Percentiles rank a stretch among this genome's conserved stretches.
Conservation (phyloP, 2,113 vertebrate species). For the Corydoras maculifer region DNA sequence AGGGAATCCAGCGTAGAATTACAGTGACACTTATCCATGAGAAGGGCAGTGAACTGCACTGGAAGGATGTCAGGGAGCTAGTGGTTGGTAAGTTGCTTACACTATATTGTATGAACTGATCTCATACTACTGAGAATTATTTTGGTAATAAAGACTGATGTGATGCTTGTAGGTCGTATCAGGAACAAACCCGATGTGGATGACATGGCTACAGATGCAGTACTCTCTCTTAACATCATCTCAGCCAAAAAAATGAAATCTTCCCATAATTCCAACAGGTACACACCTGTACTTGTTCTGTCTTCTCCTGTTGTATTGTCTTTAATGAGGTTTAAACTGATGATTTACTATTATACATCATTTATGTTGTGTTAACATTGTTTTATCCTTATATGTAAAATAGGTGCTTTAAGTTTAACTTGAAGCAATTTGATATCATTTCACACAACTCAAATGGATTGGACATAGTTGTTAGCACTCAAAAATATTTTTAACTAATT, state of each 20-base stretch:
- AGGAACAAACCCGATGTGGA: conserved; percentile 89
- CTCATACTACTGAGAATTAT: neutral
- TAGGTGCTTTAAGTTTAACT: too few species aligned
- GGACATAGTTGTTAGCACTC: too few species aligned
- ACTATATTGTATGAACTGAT: neutral
- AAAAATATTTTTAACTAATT: too few species aligned
- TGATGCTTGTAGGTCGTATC: conserved; percentile 74
- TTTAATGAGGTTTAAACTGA: too few species aligned
- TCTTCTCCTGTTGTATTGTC: too few species aligned
- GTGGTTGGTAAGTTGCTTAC: conserved; percentile 82
- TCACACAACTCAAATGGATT: too few species aligned
- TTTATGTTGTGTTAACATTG: too few species aligned
- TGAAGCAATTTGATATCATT: too few species aligned
- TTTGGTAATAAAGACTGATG: neutral
- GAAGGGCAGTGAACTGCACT: conserved; percentile 92
- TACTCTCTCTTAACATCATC: conserved; percentile 94
- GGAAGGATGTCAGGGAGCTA: conserved; percentile 95
- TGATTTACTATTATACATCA: too few species aligned
- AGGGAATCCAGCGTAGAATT: conserved; percentile 96
- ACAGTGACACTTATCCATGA: conserved; percentile 95
- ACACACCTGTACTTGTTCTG: neutral
- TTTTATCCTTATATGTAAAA: too few species aligned
- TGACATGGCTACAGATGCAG: conserved; percentile 81
- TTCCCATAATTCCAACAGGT: conserved; percentile 92
- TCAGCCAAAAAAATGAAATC: conserved; percentile 95